Evolutionary conservation across 2,113 vertebrate species (phyloP).

Genomic region (Stictonetta naevosa): DNA sequence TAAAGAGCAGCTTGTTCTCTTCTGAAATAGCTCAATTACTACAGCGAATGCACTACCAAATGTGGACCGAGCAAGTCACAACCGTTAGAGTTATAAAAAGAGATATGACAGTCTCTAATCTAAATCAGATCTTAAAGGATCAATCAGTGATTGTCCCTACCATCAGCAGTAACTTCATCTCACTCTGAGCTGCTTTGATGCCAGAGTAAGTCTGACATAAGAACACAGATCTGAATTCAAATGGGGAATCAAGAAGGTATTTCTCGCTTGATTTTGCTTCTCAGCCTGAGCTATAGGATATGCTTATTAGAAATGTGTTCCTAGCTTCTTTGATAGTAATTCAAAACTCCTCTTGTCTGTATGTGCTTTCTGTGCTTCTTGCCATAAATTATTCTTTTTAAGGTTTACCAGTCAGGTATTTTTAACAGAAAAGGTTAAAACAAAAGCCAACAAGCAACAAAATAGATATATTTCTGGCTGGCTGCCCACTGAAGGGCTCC

Average conservation of each 20-base stretch:
- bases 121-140: constrained; percentile 38
- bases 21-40: background rate
- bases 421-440: background rate
- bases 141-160: constrained; percentile 21
- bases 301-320: background rate
- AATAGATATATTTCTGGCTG: background rate
- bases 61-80: background rate
- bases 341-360: background rate
- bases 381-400: background rate
- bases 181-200: background rate
- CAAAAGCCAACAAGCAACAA: background rate
- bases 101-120: background rate
- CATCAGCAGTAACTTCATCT: background rate
- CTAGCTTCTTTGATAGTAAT: background rate
- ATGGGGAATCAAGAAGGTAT: background rate
- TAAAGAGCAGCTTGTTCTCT: background rate
- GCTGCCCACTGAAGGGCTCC: background rate
- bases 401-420: background rate
- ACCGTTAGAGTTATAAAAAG: background rate
- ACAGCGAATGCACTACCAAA: background rate
- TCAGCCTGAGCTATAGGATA: background rate
- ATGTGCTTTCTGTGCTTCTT: background rate
- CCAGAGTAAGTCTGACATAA: background rate
- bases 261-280: background rate
- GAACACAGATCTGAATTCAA: constrained; percentile 16